These are phyloP conservation scores for Sweltsa coloradensis DNA, from an alignment of 1,140 invertebrate species.

Conservation along the genomic window DNA sequence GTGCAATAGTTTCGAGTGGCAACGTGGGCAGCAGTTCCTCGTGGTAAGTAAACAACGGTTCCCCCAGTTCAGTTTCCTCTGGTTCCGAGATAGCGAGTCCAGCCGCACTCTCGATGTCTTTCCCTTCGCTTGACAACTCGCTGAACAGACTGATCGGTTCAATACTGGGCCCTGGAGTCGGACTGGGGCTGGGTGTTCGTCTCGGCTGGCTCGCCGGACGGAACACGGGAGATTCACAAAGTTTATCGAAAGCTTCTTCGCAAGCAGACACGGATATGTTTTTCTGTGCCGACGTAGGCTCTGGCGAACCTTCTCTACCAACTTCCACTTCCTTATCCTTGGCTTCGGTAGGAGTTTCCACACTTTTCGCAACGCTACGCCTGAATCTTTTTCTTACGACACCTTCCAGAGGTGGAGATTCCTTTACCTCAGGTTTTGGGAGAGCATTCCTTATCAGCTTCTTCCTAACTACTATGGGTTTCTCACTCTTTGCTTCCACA, in stretches of 20 bases:
- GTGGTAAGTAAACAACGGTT: constrained; percentile 37
- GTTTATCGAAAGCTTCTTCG: constrained; percentile 38
- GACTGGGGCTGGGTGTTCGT: too few species aligned
- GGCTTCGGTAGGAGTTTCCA: constrained; percentile 13
- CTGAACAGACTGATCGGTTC: constrained; percentile 26
- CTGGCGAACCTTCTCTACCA: constrained; percentile 11
- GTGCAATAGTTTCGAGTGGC: too few species aligned
- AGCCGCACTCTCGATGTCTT: constrained; percentile 30
- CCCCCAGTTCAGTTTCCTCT: constrained; percentile 36
- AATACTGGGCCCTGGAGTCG: too few species aligned
- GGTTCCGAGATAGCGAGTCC: constrained; percentile 39
- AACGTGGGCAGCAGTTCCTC: constrained; percentile 37
- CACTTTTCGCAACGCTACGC: constrained; percentile 19
- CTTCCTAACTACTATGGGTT: constrained; percentile 20
- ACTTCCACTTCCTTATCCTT: constrained; percentile 17
- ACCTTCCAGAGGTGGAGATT: background rate
- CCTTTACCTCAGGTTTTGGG: too few species aligned
- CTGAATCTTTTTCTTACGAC: constrained; percentile 17
- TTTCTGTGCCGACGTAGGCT: background rate
- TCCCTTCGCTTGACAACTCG: constrained; percentile 25
- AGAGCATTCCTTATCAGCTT: constrained; percentile 15
- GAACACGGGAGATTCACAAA: constrained; percentile 31
- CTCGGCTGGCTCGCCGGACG: too few species aligned
- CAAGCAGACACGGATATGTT: constrained; percentile 10
- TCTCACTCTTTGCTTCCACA: constrained; percentile 11